These are phyloP conservation scores for Rhinichthys osculus DNA, from an alignment of 2,797 vertebrate genomes.

Conservation along the genomic window DNA sequence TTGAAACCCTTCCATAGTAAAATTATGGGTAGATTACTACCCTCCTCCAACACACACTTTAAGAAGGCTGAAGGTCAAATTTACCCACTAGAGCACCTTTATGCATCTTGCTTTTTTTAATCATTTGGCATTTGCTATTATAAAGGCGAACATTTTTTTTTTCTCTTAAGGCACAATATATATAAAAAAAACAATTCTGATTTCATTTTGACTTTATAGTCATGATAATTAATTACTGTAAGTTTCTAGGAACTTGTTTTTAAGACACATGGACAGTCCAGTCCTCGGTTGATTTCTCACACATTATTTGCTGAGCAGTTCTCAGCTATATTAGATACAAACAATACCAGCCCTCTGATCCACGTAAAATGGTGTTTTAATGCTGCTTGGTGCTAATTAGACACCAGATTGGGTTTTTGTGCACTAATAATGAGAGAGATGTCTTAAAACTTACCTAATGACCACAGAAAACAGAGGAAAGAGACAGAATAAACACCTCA, in stretches of 20 bases:
- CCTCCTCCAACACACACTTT: neutral
- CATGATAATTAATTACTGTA: conserved; percentile 3
- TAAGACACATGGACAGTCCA: conserved; percentile 22
- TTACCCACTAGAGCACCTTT: neutral
- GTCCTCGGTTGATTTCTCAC: conserved; percentile 1
- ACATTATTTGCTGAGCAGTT: conserved; percentile 41
- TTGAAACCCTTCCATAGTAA: neutral
- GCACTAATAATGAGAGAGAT: conserved; percentile 30
- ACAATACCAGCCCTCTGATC: conserved; percentile 43
- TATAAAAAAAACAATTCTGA: neutral
- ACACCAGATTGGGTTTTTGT: conserved; percentile 39
- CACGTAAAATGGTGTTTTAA: conserved; percentile 40
- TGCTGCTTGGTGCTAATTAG: conserved; percentile 53
- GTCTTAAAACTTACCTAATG: conserved; percentile 58
- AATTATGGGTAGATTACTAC: neutral
- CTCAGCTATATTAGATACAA: conserved; percentile 21
- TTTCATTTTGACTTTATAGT: neutral
- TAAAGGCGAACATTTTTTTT: neutral
- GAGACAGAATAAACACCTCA: conserved; percentile 31
- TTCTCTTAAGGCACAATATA: neutral
- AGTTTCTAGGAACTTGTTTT: neutral
- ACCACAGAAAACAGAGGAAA: conserved; percentile 49
- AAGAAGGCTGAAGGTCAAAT: neutral
- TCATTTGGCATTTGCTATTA: neutral
- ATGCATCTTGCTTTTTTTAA: neutral